Evolutionary conservation across 2,797 vertebrate species (phyloP).

Genomic region (Moxostoma hubbsi): DNA sequence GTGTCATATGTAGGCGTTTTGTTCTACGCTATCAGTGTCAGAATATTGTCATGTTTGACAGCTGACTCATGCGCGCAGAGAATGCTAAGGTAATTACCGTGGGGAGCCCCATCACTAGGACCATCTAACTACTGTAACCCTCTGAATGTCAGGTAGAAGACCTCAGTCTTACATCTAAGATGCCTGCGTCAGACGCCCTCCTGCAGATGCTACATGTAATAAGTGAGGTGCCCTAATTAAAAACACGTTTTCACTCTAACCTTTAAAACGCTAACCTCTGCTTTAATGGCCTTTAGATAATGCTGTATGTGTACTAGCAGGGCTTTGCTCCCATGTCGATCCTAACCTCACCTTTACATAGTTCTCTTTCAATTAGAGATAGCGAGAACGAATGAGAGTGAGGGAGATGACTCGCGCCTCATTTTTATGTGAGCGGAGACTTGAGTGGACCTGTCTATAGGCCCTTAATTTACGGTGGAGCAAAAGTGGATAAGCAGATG

Average conservation of each 20-base stretch:
- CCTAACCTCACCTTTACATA: slow-evolving; percentile 52
- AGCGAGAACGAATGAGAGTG: slow-evolving; percentile 28
- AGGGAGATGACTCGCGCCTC: slow-evolving; percentile 46
- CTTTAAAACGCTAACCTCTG: slow-evolving; percentile 70
- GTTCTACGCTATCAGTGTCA: slow-evolving; percentile 41
- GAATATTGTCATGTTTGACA: slow-evolving; percentile 41
- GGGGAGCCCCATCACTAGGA: slow-evolving; percentile 38
- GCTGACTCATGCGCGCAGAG: slow-evolving; percentile 49
- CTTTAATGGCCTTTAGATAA: slow-evolving; percentile 74
- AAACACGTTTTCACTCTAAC: slow-evolving; percentile 70
- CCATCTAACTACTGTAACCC: slow-evolving; percentile 50
- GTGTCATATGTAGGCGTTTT: slow-evolving; percentile 43
- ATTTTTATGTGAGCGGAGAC: slow-evolving; percentile 64
- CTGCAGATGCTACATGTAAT: slow-evolving; percentile 21
- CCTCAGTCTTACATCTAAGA: background rate
- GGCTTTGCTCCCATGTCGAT: slow-evolving; percentile 54
- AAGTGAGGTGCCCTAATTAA: slow-evolving; percentile 67
- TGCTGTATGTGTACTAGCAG: slow-evolving; percentile 58
- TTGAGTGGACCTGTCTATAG: slow-evolving; percentile 59
- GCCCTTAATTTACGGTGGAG: slow-evolving; percentile 55
- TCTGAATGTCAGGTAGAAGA: slow-evolving; percentile 48
- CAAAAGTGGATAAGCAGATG: slow-evolving; percentile 66
- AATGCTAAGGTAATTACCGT: slow-evolving; percentile 49
- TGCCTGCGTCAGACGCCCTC: slow-evolving; percentile 11
- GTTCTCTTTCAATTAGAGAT: slow-evolving; percentile 57